Base-by-base conservation (phyloP, 2,888 invertebrate species). In the Masnerella sp. region DNA sequence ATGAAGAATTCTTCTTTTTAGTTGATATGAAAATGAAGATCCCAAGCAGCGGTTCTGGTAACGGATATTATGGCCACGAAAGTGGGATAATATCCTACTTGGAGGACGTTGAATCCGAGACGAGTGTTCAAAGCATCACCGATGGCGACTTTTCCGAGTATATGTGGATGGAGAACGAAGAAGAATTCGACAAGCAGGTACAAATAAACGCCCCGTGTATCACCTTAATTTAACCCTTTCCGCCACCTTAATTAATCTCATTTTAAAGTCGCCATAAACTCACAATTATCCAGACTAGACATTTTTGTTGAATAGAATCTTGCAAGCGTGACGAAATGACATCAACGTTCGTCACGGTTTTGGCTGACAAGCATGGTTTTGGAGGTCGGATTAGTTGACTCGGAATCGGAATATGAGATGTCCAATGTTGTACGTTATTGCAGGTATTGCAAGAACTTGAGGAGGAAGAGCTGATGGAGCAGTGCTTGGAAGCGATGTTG, bases 141-240 rank as follows among this genome's bases (percentile, higher is more conserved):
- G 91, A 90, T 45, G 91, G 92, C 62, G 96, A 96, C 88, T 96
- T 96, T 86, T 93, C 95, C 0, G 96, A 96, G 82, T 96, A 96
- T 84, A 91, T 96, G 90, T 96, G 96, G 97, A 96, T 96, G 96
- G 96, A 96, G 85, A 94, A 96, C 82, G 94, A 96, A 83, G 96
- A 97, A 82, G 96, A 96, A 83, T 96, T 96, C 84, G 96, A 97
- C 83, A 94, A 95, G 87, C 94, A 95, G 91, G 96, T 95, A 87
- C 25, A 32, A 32, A n/a, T 9, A n/a, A n/a, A n/a, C n/a, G n/a
- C n/a, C n/a, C n/a, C n/a, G n/a, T n/a, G n/a, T n/a, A n/a, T n/a
- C n/a, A n/a, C n/a, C n/a, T n/a, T n/a, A n/a, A n/a, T n/a, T n/a
- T n/a, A n/a, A n/a, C n/a, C n/a, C n/a, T n/a, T n/a, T n/a, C n/a